Percentiles rank a stretch among this genome's conserved stretches.
phyloP scores from a whole-genome alignment of 2,888 invertebrate species.

The Macrosoma leucophasiata region DNA sequence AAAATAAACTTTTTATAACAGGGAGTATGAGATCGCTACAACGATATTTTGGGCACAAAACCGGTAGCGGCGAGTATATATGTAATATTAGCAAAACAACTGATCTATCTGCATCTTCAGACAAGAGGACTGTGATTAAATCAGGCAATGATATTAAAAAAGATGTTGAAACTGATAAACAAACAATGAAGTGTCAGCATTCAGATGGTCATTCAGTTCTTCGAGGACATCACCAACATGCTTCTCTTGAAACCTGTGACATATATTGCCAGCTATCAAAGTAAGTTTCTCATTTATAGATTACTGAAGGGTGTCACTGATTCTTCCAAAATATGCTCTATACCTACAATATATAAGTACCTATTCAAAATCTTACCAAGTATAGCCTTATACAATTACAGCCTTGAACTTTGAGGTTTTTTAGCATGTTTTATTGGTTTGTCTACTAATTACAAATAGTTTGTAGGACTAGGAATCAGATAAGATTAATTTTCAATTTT shows the following conservation, averaged over 20 bases:
- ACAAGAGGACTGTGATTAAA: slow-evolving; percentile 23
- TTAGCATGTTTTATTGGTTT: too few relatives aligned
- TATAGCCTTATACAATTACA: too few relatives aligned
- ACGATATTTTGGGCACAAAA: slow-evolving; percentile 61
- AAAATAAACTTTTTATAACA: slow-evolving; percentile 61
- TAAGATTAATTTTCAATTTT: too few relatives aligned
- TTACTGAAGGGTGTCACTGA: too few relatives aligned
- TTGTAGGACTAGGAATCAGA: too few relatives aligned
- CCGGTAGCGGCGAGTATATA: slow-evolving; percentile 44
- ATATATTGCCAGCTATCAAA: slow-evolving; percentile 68
- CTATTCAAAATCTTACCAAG: too few relatives aligned
- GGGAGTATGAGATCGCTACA: slow-evolving; percentile 64
- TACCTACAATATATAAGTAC: too few relatives aligned
- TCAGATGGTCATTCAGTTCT: slow-evolving; percentile 63
- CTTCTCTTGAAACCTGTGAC: slow-evolving; percentile 62
- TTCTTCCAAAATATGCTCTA: too few relatives aligned
- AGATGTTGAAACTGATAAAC: slow-evolving; percentile 43
- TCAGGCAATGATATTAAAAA: slow-evolving; percentile 43
- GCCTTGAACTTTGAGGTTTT: too few relatives aligned
- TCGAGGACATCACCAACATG: slow-evolving; percentile 63
- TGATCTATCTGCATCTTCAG: slow-evolving; percentile 45
- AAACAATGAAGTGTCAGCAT: slow-evolving; percentile 56
- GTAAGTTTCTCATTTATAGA: too few relatives aligned
- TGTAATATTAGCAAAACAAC: slow-evolving; percentile 45
- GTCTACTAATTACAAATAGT: too few relatives aligned